These are phyloP conservation scores for Acrocephalus scirpaceus DNA, from an alignment of 2,797 vertebrate genomes.

Conservation along the genomic window DNA sequence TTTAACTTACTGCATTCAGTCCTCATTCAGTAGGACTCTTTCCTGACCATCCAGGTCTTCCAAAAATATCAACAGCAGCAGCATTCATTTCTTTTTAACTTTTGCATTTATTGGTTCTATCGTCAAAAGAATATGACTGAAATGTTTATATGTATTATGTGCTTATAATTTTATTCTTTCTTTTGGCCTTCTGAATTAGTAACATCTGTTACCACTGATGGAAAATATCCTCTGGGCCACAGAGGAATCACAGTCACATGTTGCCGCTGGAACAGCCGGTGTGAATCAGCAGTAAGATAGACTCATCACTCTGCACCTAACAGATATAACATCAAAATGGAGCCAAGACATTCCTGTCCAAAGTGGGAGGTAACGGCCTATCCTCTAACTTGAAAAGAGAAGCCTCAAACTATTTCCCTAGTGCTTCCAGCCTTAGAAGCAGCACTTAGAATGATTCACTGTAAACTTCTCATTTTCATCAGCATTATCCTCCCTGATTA, in stretches of 20 bases:
- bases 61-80: neutral
- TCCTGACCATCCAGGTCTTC: neutral
- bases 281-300: slow-evolving; percentile 73
- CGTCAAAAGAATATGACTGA: neutral
- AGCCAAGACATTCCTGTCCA: slow-evolving; percentile 72
- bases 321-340: slow-evolving; percentile 71
- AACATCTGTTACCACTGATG: slow-evolving; percentile 72
- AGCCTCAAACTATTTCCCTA: neutral
- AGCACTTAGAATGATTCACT: neutral
- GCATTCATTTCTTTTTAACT: neutral
- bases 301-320: slow-evolving; percentile 76
- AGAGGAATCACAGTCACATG: slow-evolving; percentile 71
- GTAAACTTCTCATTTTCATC: neutral
- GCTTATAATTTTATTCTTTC: slow-evolving; percentile 57
- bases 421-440: neutral
- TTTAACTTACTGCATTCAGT: neutral
- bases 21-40: neutral
- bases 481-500: neutral
- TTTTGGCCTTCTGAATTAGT: slow-evolving; percentile 56
- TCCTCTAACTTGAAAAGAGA: slow-evolving; percentile 24
- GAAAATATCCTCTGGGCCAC: slow-evolving; percentile 70
- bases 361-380: slow-evolving; percentile 62
- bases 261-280: slow-evolving; percentile 57
- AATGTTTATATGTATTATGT: slow-evolving; percentile 24
- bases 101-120: neutral